Evolutionary conservation across 2,888 invertebrate species (phyloP), one percentile per base, ranked within the genome.

Genomic region (Globia sparganii): DNA sequence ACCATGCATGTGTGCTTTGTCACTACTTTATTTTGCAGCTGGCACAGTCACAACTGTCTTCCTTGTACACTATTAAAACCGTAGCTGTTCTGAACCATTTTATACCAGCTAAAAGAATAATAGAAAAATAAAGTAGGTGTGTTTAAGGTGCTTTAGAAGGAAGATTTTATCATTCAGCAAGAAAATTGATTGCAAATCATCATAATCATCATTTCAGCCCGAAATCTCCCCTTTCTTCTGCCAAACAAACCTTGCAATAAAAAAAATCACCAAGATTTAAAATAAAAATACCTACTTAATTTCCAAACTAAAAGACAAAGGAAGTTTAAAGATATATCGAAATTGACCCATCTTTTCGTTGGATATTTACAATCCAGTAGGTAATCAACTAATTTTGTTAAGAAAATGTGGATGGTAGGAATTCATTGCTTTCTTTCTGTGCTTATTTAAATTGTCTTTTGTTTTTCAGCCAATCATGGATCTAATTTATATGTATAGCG

Each of bases 21-120:
- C 37, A 31, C n/a, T 69, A 31, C 2, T 65, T 77, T 66, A 56
- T 69, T 66, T 40, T 72, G 61, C 64, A 66, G 59, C 68, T 61
- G 56, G 9, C 15, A 18, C 65, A 53, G 64, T 53, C 71, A 37
- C 56, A 43, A 65, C 31, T 18, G 28, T 18, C 28, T 68, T 49
- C 5, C 11, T 68, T 59, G 15, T 25, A 28, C 15, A 34, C 5
- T 43, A 58, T 34, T 13, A 66, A 28, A 56, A 25, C n/a, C 43
- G 1, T 9, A 13, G 18, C 0, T 0, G 5, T 25, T 34, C 21
- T 58, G 2, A 53, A 0, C 15, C 25, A 31, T 56, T 43, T 37
- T 37, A 25, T 4, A 62, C 1, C 18, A 18, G 8, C 1, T 59
- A 28, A 9, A 11, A 56, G 1, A 37, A 15, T 31, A 11, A 31